A percentile compares a stretch with the other conserved stretches of the same genome.
Evolutionary conservation across 2,797 vertebrate species (phyloP).

Genomic region (Sebastes hubbsi): DNA sequence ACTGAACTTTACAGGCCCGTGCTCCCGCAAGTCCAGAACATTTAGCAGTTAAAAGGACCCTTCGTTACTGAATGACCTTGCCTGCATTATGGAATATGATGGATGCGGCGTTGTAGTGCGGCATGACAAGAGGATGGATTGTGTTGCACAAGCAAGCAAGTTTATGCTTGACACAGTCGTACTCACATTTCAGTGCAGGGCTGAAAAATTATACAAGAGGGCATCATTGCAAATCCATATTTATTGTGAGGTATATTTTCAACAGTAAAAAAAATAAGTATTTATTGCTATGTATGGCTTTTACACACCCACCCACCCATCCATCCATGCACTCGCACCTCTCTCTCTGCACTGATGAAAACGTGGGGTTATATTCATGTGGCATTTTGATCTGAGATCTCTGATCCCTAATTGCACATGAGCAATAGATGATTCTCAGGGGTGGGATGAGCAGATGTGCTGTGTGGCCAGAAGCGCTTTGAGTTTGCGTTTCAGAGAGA

Average conservation of each 20-base stretch:
- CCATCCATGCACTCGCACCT: not conserved
- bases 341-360: constrained; percentile 33
- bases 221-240: constrained; percentile 16
- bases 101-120: constrained; percentile 53
- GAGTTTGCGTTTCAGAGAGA: constrained; percentile 40
- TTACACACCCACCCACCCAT: not conserved
- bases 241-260: constrained; percentile 19
- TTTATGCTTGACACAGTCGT: constrained; percentile 38
- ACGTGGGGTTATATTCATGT: constrained; percentile 22
- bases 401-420: constrained; percentile 72
- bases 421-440: constrained; percentile 56
- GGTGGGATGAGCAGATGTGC: constrained; percentile 71
- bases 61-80: constrained; percentile 67
- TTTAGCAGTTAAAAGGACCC: constrained; percentile 57
- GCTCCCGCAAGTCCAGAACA: constrained; percentile 42
- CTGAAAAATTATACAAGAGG: constrained; percentile 27
- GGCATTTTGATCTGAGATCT: constrained; percentile 56
- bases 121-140: constrained; percentile 66
- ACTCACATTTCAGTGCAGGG: constrained; percentile 45
- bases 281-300: not conserved
- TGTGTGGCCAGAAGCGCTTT: constrained; percentile 61
- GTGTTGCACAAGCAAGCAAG: constrained; percentile 46
- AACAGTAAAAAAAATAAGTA: not conserved
- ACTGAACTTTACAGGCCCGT: constrained; percentile 26
- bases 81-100: constrained; percentile 58